phyloP scores from a whole-genome alignment of 2,888 invertebrate species.

The Leptinotarsa rubiginosa region DNA sequence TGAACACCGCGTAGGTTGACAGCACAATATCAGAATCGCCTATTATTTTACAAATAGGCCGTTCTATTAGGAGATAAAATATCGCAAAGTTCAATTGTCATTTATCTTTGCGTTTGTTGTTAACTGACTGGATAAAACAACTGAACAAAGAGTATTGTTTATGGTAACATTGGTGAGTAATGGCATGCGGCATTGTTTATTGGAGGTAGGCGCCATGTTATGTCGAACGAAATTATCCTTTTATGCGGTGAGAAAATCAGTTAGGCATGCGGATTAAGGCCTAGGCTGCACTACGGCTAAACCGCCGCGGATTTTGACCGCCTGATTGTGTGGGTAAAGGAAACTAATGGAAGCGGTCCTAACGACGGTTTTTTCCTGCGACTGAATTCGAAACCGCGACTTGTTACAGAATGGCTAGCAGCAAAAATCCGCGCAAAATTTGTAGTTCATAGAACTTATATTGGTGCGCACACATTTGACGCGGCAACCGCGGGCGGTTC shows the following conservation, averaged over 20 bases:
- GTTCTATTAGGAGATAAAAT: constrained; percentile 37
- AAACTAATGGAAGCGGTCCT: too few relatives aligned
- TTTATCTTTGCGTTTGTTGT: constrained; percentile 41
- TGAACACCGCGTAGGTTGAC: constrained; percentile 44
- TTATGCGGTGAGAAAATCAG: constrained; percentile 28
- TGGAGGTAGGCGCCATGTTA: constrained; percentile 33
- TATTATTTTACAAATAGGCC: constrained; percentile 32
- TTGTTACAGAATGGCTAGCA: too few relatives aligned
- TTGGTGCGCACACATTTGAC: too few relatives aligned
- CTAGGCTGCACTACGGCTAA: too few relatives aligned
- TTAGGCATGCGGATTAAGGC: constrained; percentile 21
- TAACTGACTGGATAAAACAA: constrained; percentile 40
- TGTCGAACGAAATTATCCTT: constrained; percentile 29
- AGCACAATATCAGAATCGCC: constrained; percentile 41
- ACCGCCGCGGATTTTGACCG: too few relatives aligned
- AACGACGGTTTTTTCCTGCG: too few relatives aligned
- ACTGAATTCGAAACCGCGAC: too few relatives aligned
- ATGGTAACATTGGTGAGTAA: constrained; percentile 35
- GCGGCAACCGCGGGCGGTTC: too few relatives aligned
- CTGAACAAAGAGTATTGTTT: constrained; percentile 45
- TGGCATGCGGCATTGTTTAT: constrained; percentile 31
- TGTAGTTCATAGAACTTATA: too few relatives aligned
- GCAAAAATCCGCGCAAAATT: too few relatives aligned
- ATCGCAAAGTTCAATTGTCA: constrained; percentile 37
- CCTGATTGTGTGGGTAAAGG: neutral